Conservation (phyloP, 2,888 invertebrate species). For the Cephus runcator region DNA sequence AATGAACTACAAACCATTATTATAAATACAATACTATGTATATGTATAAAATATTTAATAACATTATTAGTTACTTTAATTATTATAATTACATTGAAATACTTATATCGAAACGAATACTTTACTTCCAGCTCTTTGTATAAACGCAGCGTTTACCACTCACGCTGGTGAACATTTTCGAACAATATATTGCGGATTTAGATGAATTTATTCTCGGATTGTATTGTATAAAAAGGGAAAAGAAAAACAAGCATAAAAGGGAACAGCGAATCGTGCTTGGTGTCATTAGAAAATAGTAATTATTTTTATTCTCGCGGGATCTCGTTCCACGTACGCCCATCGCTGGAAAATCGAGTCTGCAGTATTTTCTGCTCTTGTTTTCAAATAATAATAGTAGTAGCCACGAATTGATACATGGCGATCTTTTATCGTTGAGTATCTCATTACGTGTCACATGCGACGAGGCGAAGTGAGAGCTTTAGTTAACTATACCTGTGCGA, state of each 20-base stretch:
- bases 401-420: background rate
- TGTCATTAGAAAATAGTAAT: background rate
- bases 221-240: background rate
- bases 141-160: background rate
- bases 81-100: constrained; percentile 44
- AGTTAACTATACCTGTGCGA: background rate
- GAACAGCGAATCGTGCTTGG: background rate
- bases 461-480: background rate
- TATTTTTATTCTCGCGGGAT: background rate
- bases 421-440: background rate
- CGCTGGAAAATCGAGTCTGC: background rate
- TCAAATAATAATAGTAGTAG: background rate
- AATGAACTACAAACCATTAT: constrained; percentile 42
- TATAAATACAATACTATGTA: constrained; percentile 52
- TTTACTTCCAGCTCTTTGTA: background rate
- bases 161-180: background rate
- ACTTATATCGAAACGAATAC: constrained; percentile 15
- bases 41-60: constrained; percentile 59
- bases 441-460: background rate
- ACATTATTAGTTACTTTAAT: constrained; percentile 47
- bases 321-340: background rate
- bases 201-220: background rate
- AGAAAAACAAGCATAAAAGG: background rate
- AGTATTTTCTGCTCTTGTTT: background rate
- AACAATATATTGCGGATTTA: background rate